A percentile compares a stretch with the other conserved stretches of the same genome.
Evolutionary conservation across 92 coral and sea anemone genomes (phyloP).

Genomic region (Epizoanthus stellaris): DNA sequence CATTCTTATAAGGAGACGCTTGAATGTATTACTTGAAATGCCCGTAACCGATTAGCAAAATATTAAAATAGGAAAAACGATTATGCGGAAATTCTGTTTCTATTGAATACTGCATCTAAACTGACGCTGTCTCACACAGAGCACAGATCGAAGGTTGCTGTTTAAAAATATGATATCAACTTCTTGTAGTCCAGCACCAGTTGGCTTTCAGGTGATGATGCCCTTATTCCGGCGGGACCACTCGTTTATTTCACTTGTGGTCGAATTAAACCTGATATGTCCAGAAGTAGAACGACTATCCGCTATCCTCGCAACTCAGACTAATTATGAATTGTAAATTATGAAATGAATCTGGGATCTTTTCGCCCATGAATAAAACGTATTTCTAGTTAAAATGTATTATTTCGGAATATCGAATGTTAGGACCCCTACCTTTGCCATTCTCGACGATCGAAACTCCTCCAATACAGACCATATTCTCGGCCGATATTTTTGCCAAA

Average conservation of each 20-base stretch:
- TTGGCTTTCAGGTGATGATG: background rate
- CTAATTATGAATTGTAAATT: slow-evolving; percentile 14
- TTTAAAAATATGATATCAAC: background rate
- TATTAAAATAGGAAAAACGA: background rate
- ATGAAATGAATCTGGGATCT: slow-evolving; percentile 3
- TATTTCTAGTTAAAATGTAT: background rate
- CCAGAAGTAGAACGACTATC: slow-evolving; percentile 5
- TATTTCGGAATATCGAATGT: background rate
- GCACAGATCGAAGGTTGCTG: background rate
- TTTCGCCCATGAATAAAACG: background rate
- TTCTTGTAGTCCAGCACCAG: background rate
- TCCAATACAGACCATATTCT: slow-evolving; percentile 90
- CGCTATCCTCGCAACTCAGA: slow-evolving; percentile 13
- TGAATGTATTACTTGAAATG: background rate
- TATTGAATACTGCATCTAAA: background rate
- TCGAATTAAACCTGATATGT: slow-evolving; percentile 26
- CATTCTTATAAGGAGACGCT: background rate
- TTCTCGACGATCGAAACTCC: slow-evolving; percentile 83
- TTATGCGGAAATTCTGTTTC: slow-evolving; percentile 11
- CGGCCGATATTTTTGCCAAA: slow-evolving; percentile 91
- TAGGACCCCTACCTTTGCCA: slow-evolving; percentile 80
- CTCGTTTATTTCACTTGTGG: slow-evolving; percentile 22
- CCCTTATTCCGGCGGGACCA: slow-evolving; percentile 8
- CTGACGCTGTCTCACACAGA: no score
- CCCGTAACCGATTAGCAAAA: slow-evolving; percentile 12